Conservation (phyloP, 2,797 vertebrate species). For the Mastacembelus armatus region DNA sequence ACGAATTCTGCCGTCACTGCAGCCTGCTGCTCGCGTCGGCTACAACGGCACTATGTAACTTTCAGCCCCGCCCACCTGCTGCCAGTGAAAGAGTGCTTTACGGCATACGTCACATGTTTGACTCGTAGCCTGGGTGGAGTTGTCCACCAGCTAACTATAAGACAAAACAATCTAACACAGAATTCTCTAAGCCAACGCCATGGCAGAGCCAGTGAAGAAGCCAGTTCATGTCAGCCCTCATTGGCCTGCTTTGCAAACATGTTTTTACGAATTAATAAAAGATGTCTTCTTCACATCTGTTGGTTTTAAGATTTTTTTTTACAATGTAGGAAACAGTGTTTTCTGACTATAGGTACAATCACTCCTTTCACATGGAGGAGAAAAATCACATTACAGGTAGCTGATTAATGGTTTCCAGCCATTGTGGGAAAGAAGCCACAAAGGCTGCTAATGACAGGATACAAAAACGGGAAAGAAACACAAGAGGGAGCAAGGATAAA, state of each 20-base stretch:
- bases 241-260: neutral
- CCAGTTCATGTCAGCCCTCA: too few relatives aligned
- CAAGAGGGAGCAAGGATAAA: constrained; percentile 35
- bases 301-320: neutral
- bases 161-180: too few relatives aligned
- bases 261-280: neutral
- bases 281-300: neutral
- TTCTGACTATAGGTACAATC: neutral
- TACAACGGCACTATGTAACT: too few relatives aligned
- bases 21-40: too few relatives aligned
- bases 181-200: too few relatives aligned
- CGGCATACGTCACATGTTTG: too few relatives aligned
- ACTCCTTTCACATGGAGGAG: constrained; percentile 7
- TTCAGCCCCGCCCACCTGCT: too few relatives aligned
- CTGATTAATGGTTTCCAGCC: neutral
- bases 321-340: neutral
- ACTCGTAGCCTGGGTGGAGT: too few relatives aligned
- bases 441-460: constrained; percentile 30
- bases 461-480: constrained; percentile 21
- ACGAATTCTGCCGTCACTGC: too few relatives aligned
- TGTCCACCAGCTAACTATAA: too few relatives aligned
- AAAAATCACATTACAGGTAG: constrained; percentile 6
- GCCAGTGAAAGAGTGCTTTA: too few relatives aligned
- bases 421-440: constrained; percentile 9
- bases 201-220: too few relatives aligned